These are phyloP conservation scores for Lethenteron camtschaticum DNA, from an alignment of 2,113 vertebrate genomes.

Conservation along the genomic window DNA sequence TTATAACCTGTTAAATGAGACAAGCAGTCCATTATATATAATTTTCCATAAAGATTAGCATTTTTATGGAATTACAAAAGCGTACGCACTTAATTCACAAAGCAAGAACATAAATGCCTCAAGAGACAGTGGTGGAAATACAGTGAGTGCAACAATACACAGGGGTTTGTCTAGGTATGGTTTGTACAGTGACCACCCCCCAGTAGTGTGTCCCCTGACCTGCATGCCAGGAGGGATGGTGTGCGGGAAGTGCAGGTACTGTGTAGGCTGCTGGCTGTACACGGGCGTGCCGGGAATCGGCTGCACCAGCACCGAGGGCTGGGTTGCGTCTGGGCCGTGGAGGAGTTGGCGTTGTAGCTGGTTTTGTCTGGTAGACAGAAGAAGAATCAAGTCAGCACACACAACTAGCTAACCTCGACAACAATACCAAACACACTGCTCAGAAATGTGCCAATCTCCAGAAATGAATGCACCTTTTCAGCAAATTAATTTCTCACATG, in stretches of 20 bases:
- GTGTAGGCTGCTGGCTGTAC: constrained; percentile 79
- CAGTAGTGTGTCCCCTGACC: constrained; percentile 25
- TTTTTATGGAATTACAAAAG: too few relatives aligned
- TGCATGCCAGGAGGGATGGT: constrained; percentile 92
- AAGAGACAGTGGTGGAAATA: constrained; percentile 22
- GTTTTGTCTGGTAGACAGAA: constrained; percentile 47
- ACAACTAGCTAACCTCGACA: not conserved
- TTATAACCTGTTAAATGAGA: too few relatives aligned
- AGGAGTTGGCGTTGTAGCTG: constrained; percentile 80
- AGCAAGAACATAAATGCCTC: constrained; percentile 20
- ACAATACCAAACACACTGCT: too few relatives aligned
- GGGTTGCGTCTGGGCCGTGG: constrained; percentile 84
- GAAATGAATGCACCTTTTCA: too few relatives aligned
- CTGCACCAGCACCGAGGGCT: constrained; percentile 85
- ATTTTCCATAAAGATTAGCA: too few relatives aligned
- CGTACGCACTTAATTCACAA: too few relatives aligned
- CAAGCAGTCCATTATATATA: too few relatives aligned
- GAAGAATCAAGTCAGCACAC: constrained; percentile 8
- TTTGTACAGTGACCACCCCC: constrained; percentile 14
- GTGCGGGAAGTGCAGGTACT: constrained; percentile 84
- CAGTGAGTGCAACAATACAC: not conserved
- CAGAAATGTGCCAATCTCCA: too few relatives aligned
- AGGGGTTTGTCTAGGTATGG: constrained; percentile 11
- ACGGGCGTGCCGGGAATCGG: constrained; percentile 52
- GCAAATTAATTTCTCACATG: too few relatives aligned